phyloP scores from a whole-genome alignment of 2,113 vertebrate species.

The Arothron firmamentum region DNA sequence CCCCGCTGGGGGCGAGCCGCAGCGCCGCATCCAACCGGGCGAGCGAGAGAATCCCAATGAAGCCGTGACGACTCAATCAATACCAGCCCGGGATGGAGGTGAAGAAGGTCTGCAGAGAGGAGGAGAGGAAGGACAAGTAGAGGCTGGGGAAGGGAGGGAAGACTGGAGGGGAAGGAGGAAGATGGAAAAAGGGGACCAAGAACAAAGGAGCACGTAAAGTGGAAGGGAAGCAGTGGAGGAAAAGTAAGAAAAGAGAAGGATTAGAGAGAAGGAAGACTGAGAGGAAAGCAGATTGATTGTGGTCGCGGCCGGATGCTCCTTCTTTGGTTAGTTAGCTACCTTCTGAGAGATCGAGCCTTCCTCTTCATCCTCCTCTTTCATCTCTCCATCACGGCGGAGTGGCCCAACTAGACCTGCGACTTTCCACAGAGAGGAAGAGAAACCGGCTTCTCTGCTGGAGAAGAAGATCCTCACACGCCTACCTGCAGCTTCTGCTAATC shows the following conservation, averaged over 20 bases:
- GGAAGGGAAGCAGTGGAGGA: rapidly evolving
- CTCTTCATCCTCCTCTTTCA: constrained; percentile 41
- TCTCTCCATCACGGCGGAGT: constrained; percentile 59
- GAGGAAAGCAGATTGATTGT: constrained; percentile 71
- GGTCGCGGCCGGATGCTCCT: constrained; percentile 75
- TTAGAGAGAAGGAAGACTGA: constrained; percentile 33
- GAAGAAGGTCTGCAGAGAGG: constrained; percentile 1
- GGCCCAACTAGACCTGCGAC: constrained; percentile 50
- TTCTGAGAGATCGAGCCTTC: constrained; percentile 64
- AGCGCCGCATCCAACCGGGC: constrained; percentile 48
- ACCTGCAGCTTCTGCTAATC: too few relatives aligned
- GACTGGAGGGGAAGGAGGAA: background rate
- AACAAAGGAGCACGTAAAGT: background rate
- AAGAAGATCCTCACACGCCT: too few relatives aligned
- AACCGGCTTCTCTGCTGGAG: too few relatives aligned
- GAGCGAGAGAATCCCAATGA: constrained; percentile 65
- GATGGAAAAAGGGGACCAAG: background rate
- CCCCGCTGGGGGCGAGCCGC: constrained; percentile 32
- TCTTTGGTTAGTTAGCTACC: constrained; percentile 84
- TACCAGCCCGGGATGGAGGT: constrained; percentile 23
- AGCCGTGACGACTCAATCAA: constrained; percentile 65
- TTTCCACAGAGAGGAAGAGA: constrained; percentile 27
- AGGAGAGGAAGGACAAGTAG: background rate
- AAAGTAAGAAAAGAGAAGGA: constrained; percentile 2
- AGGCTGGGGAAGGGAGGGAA: background rate